Base-by-base conservation (phyloP, 2,797 vertebrate species). In the Rhodeus uyekii region DNA sequence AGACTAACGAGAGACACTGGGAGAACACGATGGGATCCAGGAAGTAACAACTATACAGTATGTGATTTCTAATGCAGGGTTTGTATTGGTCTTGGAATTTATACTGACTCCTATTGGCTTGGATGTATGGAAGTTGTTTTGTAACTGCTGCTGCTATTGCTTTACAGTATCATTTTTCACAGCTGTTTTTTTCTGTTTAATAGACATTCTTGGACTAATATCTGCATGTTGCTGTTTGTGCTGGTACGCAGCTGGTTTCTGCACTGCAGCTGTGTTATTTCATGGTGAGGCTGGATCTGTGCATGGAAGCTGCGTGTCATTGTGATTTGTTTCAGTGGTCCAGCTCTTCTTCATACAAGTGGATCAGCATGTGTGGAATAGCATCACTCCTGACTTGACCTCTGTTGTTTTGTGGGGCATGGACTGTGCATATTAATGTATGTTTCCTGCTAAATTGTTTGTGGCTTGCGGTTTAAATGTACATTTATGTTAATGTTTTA, bases 181-280 rank as follows among this genome's bases (percentile, higher is more conserved):
- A 44, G 42, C 42, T 44, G 42, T 44, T 44, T 44, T 44, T 13
- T 44, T 61, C 13, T 0, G 16, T 34, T 32, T 19, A 22, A 64
- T 64, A 4, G 8, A 36, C 18, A 64, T 36, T 19, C 18, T 64
- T 19, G 8, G 60, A 32, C 2, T 36, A 34, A 1, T 9, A n/a
- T 63, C 9, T 63, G 10, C 2, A 16, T 46, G 44, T 18, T 14
- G 14, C 8, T 36, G 18, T 16, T 22, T 12, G 18, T 36, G 32
- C 18, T 22, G 32, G 32, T 36, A 36, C 18, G 0, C 60, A 34
- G 61, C 61, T 36, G 61, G 61, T 32, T 12, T 8, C 63, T n/a
- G 34, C 63, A 64, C 12, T 36, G 63, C 63, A 65, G 34, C 34
- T 65, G 63, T n/a, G 63, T 65, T 19, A n/a, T 65, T 65, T 65